Evolutionary conservation across 2,888 invertebrate genomes (phyloP).

Genomic region (Epinotia brunnichana): DNA sequence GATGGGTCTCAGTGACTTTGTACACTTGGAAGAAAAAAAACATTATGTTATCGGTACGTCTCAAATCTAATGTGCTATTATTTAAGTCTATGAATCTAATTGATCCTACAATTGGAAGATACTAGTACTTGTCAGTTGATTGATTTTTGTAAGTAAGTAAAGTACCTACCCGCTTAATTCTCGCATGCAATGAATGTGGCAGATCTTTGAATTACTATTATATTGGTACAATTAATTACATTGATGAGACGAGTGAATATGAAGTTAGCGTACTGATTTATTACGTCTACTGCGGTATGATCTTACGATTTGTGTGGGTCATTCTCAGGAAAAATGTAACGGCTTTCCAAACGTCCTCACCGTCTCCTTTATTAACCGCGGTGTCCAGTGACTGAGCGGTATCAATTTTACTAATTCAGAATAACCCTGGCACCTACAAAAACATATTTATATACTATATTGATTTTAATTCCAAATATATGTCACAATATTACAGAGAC

Average conservation of each 20-base stretch:
- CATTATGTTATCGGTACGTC: not conserved
- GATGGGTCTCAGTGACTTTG: constrained; percentile 54
- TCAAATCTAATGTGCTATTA: not conserved
- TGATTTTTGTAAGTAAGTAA: not conserved
- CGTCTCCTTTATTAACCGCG: not conserved
- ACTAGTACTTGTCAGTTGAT: too few relatives aligned
- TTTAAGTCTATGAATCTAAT: too few relatives aligned
- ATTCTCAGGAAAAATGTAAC: too few relatives aligned
- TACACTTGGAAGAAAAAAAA: not conserved
- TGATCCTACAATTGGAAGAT: too few relatives aligned
- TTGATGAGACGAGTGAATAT: not conserved
- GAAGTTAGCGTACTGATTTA: constrained; percentile 13
- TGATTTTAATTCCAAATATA: too few relatives aligned
- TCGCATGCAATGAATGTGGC: not conserved
- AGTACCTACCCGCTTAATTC: not conserved
- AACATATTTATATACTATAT: too few relatives aligned
- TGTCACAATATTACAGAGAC: too few relatives aligned
- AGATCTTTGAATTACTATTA: not conserved
- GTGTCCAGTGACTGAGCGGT: not conserved
- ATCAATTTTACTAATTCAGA: not conserved
- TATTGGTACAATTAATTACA: not conserved
- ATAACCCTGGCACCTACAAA: not conserved
- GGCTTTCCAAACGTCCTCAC: too few relatives aligned
- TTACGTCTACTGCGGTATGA: constrained; percentile 15
- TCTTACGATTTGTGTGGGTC: too few relatives aligned